Evolutionary conservation across 2,113 vertebrate species (phyloP), one percentile per base, ranked within the genome.

Genomic region (Chamaetylas fuelleborni): DNA sequence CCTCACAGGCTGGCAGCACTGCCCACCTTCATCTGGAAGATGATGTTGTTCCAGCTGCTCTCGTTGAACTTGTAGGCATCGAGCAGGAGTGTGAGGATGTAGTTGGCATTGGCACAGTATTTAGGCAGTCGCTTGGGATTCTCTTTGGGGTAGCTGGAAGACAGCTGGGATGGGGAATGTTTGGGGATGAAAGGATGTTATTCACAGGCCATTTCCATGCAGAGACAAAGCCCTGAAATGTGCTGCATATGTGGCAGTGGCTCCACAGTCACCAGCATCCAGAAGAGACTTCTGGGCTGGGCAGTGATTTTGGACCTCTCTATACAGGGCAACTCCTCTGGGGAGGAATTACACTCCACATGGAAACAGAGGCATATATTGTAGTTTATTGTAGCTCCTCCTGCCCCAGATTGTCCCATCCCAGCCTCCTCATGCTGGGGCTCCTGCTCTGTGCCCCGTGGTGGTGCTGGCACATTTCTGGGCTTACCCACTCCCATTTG

Each of bases 1-100:
- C 38, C 20, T 33, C 23, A 1, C 1, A 0, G 66, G 20, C 78
- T 81, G 69, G 12, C 6, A 53, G 61, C 2, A 3, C 31, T 58
- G n/a, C 94, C 88, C 64, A 99, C 99, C 98, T 98, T 98, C 73
- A 97, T 98, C 95, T 98, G 98, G 92, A 99, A 99, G 90, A 96
- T 88, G 69, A 99, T 98, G 58, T 33, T 96, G 22, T 95, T 69
- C 97, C 99, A 99, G 29, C 97, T 98, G 22, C 34, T 78, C 14
- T 97, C 80, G 0, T 96, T 94, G 83, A 99, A 99, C 24, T 98
- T 97, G 38, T 99, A 99, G 69, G 98, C 99, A 0, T 96, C 93
- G 0, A 98, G 74, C 74, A 99, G 92, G 24, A 99, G 98, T 0
- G 96, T 96, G 65, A 99, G 97, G 54, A 99, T 94, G 74, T 98